Conservation (phyloP, 2,888 invertebrate genomes). For the Stenodema calcarata region DNA sequence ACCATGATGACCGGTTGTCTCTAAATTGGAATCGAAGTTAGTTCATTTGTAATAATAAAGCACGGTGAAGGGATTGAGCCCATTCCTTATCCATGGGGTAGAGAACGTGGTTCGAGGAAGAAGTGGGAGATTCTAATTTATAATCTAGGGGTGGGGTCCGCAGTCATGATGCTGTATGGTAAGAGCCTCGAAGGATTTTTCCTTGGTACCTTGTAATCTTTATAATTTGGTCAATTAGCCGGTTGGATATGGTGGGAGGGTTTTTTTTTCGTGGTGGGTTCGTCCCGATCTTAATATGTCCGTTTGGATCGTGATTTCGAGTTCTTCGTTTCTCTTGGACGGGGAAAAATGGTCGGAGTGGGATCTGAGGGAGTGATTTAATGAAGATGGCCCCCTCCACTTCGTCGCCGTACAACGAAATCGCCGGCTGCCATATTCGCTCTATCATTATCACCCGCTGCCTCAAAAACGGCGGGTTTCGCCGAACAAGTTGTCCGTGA, state of each 20-base stretch:
- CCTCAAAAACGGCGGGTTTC: background rate
- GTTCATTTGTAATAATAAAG: slow-evolving; percentile 51
- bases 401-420: background rate
- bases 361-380: slow-evolving; percentile 13
- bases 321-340: background rate
- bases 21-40: slow-evolving; percentile 51
- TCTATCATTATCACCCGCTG: background rate
- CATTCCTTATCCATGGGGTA: slow-evolving; percentile 18
- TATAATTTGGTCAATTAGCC: slow-evolving; percentile 49
- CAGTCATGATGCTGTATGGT: slow-evolving; percentile 29
- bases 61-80: slow-evolving; percentile 30
- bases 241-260: slow-evolving; percentile 47
- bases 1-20: slow-evolving; percentile 44
- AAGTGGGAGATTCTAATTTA: slow-evolving; percentile 53
- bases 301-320: slow-evolving; percentile 48
- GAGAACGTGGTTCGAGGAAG: slow-evolving; percentile 11
- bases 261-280: background rate
- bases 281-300: slow-evolving; percentile 29
- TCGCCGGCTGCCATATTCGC: slow-evolving; percentile 21
- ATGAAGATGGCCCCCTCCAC: slow-evolving; percentile 33
- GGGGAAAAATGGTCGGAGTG: background rate
- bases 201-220: slow-evolving; percentile 38
- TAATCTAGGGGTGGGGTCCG: slow-evolving; percentile 49
- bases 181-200: slow-evolving; percentile 16
- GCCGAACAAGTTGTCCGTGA: background rate